These are phyloP conservation scores for Platichthys flesus DNA, from an alignment of 2,113 vertebrate species.

Conservation along the genomic window DNA sequence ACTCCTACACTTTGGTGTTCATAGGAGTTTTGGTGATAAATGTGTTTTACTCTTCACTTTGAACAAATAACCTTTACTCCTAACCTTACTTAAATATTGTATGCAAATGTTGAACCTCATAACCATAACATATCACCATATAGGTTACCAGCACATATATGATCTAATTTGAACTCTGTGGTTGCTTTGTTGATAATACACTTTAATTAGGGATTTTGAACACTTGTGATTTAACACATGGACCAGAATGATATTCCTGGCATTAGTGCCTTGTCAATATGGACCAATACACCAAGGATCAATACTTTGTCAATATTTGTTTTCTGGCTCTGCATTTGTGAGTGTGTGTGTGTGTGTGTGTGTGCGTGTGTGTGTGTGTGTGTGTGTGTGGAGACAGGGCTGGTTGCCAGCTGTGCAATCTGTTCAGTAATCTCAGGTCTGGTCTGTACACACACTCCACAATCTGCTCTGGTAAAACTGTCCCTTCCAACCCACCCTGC, in stretches of 20 bases:
- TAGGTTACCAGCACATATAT: not conserved
- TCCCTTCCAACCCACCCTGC: conserved; percentile 7
- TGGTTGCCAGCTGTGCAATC: conserved; percentile 79
- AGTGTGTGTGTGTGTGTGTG: conserved; percentile 41
- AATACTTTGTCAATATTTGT: conserved; percentile 78
- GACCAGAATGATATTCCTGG: conserved; percentile 65
- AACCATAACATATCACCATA: not conserved
- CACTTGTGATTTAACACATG: conserved; percentile 47
- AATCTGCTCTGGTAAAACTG: conserved; percentile 71
- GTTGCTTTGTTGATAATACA: conserved; percentile 32
- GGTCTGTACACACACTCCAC: conserved; percentile 73
- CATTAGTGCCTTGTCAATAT: conserved; percentile 65
- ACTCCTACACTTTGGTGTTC: not conserved
- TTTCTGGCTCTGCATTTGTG: conserved; percentile 46
- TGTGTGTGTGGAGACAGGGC: conserved; percentile 67
- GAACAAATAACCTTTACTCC: not conserved
- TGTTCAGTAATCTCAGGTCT: conserved; percentile 80
- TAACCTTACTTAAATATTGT: not conserved
- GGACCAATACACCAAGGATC: conserved; percentile 69
- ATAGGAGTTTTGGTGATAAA: not conserved
- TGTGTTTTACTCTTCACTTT: conserved; percentile 6
- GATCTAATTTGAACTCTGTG: not conserved
- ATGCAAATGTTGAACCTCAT: not conserved
- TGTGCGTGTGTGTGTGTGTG: conserved; percentile 42
- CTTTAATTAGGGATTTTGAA: conserved; percentile 17